A percentile compares a stretch with the other conserved stretches of the same genome.
Conservation (phyloP, 1,140 invertebrate genomes). For the Saccostrea cuccullata region DNA sequence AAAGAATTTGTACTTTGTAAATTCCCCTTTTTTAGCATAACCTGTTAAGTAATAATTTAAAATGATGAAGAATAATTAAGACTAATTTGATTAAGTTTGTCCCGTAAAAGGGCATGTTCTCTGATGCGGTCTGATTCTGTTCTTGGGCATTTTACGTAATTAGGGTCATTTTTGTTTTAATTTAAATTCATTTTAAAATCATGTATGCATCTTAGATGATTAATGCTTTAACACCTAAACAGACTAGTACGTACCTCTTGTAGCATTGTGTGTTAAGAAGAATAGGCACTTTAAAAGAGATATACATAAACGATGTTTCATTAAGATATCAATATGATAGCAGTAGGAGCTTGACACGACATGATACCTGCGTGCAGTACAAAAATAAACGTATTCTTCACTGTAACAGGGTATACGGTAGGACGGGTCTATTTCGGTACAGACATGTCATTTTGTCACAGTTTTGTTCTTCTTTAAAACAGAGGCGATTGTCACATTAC, state of each 20-base stretch:
- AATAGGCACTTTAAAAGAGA: conserved; percentile 18
- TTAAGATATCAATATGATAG: conserved; percentile 22
- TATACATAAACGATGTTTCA: conserved; percentile 31
- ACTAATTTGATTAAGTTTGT: neutral
- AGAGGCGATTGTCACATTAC: conserved; percentile 33
- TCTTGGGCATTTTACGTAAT: neutral
- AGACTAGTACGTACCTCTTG: neutral
- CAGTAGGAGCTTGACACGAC: neutral
- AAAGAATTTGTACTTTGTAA: no score
- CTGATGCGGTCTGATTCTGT: neutral
- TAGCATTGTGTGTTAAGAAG: conserved; percentile 18
- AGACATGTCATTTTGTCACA: conserved; percentile 16
- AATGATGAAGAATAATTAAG: neutral
- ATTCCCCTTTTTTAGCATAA: no score
- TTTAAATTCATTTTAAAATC: neutral
- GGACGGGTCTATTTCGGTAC: neutral
- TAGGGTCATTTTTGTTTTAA: neutral
- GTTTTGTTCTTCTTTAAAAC: neutral
- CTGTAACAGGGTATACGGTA: neutral
- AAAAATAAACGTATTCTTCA: neutral
- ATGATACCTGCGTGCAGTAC: conserved; percentile 23
- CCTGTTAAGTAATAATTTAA: neutral
- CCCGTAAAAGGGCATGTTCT: neutral
- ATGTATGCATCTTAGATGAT: neutral
- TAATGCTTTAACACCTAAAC: conserved; percentile 11